Conservation (phyloP, 2,888 invertebrate species). For the Stenchaetothrips biformis region DNA sequence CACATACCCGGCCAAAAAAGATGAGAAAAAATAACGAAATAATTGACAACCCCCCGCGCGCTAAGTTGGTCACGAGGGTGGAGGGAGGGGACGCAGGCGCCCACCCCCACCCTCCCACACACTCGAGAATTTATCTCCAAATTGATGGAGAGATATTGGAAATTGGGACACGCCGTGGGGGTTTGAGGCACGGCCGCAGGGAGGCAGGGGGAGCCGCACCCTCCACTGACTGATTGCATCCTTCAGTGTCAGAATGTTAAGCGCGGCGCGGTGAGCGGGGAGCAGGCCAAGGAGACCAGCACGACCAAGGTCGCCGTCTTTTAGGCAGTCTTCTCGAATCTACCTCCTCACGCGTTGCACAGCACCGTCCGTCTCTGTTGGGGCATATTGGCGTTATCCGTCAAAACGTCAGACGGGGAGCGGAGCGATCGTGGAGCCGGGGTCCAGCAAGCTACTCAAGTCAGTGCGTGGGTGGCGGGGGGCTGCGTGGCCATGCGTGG, state of each 20-base stretch:
- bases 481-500: too few species aligned
- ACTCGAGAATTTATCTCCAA: too few species aligned
- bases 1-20: too few species aligned
- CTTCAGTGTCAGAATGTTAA: constrained; percentile 15
- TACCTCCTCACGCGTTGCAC: not conserved
- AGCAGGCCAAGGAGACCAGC: not conserved
- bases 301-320: not conserved
- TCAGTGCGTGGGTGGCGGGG: not conserved
- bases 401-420: not conserved
- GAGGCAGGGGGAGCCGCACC: not conserved
- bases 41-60: too few species aligned
- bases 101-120: not conserved
- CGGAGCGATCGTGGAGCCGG: not conserved
- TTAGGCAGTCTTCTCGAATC: not conserved
- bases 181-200: not conserved
- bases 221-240: constrained; percentile 5
- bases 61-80: too few species aligned
- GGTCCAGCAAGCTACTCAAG: not conserved
- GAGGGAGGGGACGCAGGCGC: not conserved
- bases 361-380: too few species aligned
- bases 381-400: too few species aligned
- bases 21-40: too few species aligned
- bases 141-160: too few species aligned
- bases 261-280: not conserved
- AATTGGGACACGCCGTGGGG: not conserved